Evolutionary conservation across 2,113 vertebrate species (phyloP).

Genomic region (Gasterosteus aculeatus): DNA sequence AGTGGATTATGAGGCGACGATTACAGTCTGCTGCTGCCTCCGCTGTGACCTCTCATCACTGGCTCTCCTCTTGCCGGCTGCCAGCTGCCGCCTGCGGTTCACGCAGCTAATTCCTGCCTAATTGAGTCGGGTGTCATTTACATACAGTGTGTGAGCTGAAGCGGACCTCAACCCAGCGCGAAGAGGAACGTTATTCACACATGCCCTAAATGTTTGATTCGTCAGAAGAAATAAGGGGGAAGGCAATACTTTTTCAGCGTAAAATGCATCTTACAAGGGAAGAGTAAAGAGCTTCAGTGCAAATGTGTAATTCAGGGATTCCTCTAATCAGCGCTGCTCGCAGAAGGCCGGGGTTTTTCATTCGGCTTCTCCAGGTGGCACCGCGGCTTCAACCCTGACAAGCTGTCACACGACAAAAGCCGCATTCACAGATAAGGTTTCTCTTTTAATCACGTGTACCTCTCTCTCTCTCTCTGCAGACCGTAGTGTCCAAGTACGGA

Average conservation of each 20-base stretch:
- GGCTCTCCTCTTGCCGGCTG: slow-evolving; percentile 49
- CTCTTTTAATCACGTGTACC: background rate
- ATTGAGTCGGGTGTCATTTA: slow-evolving; percentile 61
- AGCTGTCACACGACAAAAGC: slow-evolving; percentile 40
- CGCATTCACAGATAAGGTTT: background rate
- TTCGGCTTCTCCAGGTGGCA: slow-evolving; percentile 41
- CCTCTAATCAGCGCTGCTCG: slow-evolving; percentile 52
- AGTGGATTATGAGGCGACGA: slow-evolving; percentile 62
- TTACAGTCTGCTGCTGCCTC: slow-evolving; percentile 58
- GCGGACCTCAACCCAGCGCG: slow-evolving; percentile 39
- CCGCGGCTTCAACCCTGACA: slow-evolving; percentile 28
- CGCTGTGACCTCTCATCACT: slow-evolving; percentile 59
- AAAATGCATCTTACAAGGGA: background rate
- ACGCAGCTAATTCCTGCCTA: slow-evolving; percentile 60
- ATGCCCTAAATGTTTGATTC: background rate
- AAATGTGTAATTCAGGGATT: slow-evolving; percentile 58
- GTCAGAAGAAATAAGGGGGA: background rate
- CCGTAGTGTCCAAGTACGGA: slow-evolving; percentile 90
- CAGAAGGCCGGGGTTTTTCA: slow-evolving; percentile 6
- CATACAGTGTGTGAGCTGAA: slow-evolving; percentile 22
- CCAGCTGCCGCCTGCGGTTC: slow-evolving; percentile 50
- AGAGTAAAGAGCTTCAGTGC: slow-evolving; percentile 20
- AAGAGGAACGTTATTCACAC: slow-evolving; percentile 13
- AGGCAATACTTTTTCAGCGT: background rate
- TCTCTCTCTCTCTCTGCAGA: slow-evolving; percentile 76